Evolutionary conservation across 1,140 invertebrate species (phyloP).

Genomic region (Manduca sexta): DNA sequence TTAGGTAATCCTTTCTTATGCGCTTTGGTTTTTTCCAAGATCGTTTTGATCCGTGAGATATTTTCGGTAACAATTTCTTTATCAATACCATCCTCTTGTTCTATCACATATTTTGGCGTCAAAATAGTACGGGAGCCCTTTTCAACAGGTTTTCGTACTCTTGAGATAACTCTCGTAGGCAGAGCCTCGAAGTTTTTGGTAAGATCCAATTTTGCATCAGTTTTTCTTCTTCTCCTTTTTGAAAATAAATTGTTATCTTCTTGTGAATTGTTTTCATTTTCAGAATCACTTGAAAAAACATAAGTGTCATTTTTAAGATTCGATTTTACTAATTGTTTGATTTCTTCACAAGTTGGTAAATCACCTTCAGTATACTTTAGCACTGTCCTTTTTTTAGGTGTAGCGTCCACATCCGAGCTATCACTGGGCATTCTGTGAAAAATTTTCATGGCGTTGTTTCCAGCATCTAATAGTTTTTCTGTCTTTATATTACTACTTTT

Average conservation of each 20-base stretch:
- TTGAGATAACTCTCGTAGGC: conserved; percentile 37
- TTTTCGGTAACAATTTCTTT: conserved; percentile 49
- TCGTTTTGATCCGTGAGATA: conserved; percentile 31
- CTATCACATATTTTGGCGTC: conserved; percentile 26
- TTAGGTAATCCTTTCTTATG: conserved; percentile 7
- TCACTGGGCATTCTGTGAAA: conserved; percentile 28
- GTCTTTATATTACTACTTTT: conserved; percentile 24
- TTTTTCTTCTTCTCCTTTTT: conserved; percentile 27
- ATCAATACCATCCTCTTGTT: conserved; percentile 38
- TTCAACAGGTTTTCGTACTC: conserved; percentile 42
- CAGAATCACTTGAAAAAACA: conserved; percentile 43
- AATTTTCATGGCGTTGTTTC: conserved; percentile 4
- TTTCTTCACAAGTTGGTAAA: conserved; percentile 53
- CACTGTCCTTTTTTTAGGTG: conserved; percentile 39
- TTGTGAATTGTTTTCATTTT: conserved; percentile 30
- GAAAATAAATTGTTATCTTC: conserved; percentile 24
- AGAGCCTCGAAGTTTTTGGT: conserved; percentile 28
- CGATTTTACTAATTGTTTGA: conserved; percentile 33
- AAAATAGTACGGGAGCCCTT: conserved; percentile 23
- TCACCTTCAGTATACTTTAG: conserved; percentile 39
- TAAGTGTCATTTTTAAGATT: conserved; percentile 13
- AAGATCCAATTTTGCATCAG: conserved; percentile 36
- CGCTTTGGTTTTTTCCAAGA: conserved; percentile 10
- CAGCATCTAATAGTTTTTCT: conserved; percentile 26
- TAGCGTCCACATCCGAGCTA: conserved; percentile 38